Conservation (phyloP, 2,797 vertebrate species). For the Pteropus rufus region DNA sequence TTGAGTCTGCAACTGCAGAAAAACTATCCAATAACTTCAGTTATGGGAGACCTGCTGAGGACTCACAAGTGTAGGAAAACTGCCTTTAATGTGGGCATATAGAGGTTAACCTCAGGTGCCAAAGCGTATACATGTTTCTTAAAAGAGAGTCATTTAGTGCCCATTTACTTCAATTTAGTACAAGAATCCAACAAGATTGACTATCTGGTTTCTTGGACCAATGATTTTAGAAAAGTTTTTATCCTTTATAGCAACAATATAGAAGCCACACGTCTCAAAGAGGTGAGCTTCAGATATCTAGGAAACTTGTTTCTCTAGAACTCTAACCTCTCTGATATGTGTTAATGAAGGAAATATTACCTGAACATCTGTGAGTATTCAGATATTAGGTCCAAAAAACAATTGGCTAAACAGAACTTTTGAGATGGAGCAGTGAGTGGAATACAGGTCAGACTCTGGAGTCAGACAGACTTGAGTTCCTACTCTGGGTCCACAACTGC, state of each 20-base stretch:
- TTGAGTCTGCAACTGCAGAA: not conserved
- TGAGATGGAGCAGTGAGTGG: not conserved
- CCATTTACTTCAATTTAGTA: conserved; percentile 19
- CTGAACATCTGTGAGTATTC: not conserved
- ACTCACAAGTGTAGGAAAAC: not conserved
- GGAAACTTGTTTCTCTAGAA: not conserved
- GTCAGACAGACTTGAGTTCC: not conserved
- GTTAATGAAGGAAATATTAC: not conserved
- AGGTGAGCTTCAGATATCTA: not conserved
- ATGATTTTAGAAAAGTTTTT: not conserved
- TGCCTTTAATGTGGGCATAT: not conserved
- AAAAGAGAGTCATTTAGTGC: not conserved
- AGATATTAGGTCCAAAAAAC: not conserved
- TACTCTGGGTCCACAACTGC: not conserved
- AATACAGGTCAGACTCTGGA: not conserved
- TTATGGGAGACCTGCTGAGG: not conserved
- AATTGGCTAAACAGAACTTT: not conserved
- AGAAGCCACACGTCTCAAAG: not conserved
- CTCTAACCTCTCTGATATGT: not conserved
- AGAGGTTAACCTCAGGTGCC: not conserved
- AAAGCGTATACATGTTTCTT: not conserved
- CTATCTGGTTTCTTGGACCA: not conserved
- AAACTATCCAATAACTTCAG: not conserved
- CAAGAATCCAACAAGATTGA: not conserved
- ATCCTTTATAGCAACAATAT: not conserved